These are phyloP conservation scores for Clarias macrocephalus DNA, from an alignment of 2,113 vertebrate species.

Conservation along the genomic window DNA sequence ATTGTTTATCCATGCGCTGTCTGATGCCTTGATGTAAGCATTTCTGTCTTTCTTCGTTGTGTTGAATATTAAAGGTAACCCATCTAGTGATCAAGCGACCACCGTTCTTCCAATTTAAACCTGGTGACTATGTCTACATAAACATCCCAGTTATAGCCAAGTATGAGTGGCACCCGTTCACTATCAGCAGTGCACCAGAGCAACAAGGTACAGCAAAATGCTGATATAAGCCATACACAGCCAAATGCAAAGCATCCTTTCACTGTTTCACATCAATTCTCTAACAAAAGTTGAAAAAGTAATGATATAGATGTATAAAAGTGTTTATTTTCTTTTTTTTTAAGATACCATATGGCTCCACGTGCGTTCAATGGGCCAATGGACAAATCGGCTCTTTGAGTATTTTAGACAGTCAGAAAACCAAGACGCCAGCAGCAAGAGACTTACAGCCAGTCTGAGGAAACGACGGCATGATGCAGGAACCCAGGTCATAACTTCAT, in stretches of 20 bases:
- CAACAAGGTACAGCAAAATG: slow-evolving; percentile 73
- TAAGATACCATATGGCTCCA: slow-evolving; percentile 86
- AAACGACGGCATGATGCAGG: slow-evolving; percentile 41
- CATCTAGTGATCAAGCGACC: slow-evolving; percentile 86
- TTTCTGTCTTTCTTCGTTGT: background rate
- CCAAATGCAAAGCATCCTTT: background rate
- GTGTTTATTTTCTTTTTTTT: too few relatives aligned
- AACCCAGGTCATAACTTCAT: slow-evolving; percentile 60
- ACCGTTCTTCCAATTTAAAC: slow-evolving; percentile 81
- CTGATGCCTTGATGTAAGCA: background rate
- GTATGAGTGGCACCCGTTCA: slow-evolving; percentile 92
- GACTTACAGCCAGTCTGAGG: slow-evolving; percentile 60
- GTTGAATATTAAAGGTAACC: slow-evolving; percentile 77
- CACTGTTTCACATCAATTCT: background rate
- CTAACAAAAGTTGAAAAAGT: background rate
- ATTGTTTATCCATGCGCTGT: background rate
- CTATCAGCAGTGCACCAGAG: slow-evolving; percentile 91
- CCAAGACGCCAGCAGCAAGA: slow-evolving; percentile 12
- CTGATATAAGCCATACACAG: background rate
- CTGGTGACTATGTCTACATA: slow-evolving; percentile 89
- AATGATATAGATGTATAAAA: too few relatives aligned
- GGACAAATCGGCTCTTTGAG: slow-evolving; percentile 85
- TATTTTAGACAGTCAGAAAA: slow-evolving; percentile 71
- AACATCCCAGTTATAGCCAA: slow-evolving; percentile 84
- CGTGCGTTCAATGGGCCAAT: slow-evolving; percentile 84